Conservation (phyloP, 1,140 invertebrate species). For the Drosophila hydei region DNA sequence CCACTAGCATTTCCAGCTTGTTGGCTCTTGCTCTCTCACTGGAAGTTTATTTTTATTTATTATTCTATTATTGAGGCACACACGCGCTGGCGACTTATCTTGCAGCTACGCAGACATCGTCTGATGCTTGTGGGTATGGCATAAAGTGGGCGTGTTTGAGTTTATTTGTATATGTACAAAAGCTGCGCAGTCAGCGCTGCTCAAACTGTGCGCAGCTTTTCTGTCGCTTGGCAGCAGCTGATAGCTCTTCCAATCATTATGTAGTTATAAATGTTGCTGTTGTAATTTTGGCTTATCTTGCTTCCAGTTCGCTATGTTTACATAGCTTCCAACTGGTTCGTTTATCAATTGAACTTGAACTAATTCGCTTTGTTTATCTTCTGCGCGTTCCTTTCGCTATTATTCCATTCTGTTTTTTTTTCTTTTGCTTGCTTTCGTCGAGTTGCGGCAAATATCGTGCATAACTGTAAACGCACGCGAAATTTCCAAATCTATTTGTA, state of each 20-base stretch:
- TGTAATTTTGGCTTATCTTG: neutral
- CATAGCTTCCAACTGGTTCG: neutral
- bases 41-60: conserved; percentile 33
- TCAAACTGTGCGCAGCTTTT: conserved; percentile 48
- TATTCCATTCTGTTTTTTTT: neutral
- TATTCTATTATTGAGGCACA: conserved; percentile 12
- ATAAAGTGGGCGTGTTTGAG: conserved; percentile 36
- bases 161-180: neutral
- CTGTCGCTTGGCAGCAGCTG: neutral
- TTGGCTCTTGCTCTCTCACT: conserved; percentile 29
- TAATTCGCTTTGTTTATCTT: neutral
- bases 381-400: neutral
- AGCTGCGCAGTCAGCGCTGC: conserved; percentile 16
- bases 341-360: conserved; percentile 22
- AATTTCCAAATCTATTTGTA: conserved; percentile 58
- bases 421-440: neutral
- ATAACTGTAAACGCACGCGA: conserved; percentile 62
- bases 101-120: conserved; percentile 61
- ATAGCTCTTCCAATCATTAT: neutral
- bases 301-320: too few relatives aligned
- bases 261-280: neutral
- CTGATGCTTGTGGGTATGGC: conserved; percentile 15
- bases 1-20: conserved; percentile 3
- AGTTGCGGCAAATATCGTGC: conserved; percentile 66
- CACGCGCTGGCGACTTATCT: conserved; percentile 55